phyloP scores from a whole-genome alignment of 2,113 vertebrate species.

The Mirza zaza region DNA sequence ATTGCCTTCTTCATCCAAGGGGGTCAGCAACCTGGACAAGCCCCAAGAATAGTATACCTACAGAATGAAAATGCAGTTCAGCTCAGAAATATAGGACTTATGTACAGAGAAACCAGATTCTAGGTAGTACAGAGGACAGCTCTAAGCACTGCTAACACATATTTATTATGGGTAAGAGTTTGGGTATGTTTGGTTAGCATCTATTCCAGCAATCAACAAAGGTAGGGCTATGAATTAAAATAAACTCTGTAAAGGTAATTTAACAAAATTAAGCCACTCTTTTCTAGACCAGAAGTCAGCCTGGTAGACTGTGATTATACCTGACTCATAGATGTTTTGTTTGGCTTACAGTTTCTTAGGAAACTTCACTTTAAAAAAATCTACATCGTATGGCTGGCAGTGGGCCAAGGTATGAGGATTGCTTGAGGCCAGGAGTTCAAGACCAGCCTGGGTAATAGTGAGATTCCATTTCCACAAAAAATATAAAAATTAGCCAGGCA shows the following conservation, averaged over 20 bases:
- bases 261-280: not conserved
- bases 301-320: not conserved
- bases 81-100: not conserved
- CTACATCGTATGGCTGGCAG: not conserved
- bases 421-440: too few relatives aligned
- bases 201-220: not conserved
- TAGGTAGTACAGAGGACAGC: not conserved
- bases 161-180: not conserved
- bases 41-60: not conserved
- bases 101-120: not conserved
- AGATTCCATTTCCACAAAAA: too few relatives aligned
- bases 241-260: not conserved
- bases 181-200: not conserved
- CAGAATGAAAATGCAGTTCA: not conserved
- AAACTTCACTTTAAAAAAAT: not conserved
- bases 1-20: not conserved
- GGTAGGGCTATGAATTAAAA: not conserved
- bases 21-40: not conserved
- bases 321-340: not conserved
- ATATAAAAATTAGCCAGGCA: too few relatives aligned
- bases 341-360: not conserved
- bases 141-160: not conserved
- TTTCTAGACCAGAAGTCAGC: not conserved
- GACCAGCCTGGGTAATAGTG: too few relatives aligned
- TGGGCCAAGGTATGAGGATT: too few relatives aligned